Percentiles rank a stretch among this genome's conserved stretches.
phyloP scores from a whole-genome alignment of 2,797 vertebrate species.

The Chelidonichthys spinosus region DNA sequence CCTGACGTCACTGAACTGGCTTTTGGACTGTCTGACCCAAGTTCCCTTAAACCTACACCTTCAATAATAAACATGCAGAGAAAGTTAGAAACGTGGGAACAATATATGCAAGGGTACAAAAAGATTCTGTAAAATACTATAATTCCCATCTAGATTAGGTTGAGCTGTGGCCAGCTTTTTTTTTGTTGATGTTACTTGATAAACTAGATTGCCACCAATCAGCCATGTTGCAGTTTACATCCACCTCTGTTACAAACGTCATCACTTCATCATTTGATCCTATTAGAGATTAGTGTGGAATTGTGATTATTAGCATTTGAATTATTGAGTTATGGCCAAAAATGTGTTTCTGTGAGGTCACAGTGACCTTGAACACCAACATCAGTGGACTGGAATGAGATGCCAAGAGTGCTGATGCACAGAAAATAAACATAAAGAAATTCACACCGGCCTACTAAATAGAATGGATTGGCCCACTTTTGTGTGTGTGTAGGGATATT shows the following conservation, averaged over 20 bases:
- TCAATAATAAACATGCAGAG: constrained; percentile 5
- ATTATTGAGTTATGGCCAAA: background rate
- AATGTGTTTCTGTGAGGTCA: background rate
- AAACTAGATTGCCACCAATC: background rate
- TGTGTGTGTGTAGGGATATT: no score
- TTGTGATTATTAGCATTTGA: background rate
- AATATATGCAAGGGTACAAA: accelerated
- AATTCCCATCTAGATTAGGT: background rate
- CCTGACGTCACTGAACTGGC: constrained; percentile 61
- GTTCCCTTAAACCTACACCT: constrained; percentile 32
- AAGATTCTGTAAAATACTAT: background rate
- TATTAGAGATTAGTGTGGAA: background rate
- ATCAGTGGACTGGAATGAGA: no score
- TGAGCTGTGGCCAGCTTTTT: background rate
- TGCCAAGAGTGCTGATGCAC: no score
- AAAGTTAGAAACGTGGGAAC: constrained; percentile 2
- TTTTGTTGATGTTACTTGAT: background rate
- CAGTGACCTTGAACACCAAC: background rate
- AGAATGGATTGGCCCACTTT: no score
- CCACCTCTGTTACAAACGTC: background rate
- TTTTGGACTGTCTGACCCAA: constrained; percentile 24
- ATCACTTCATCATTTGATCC: background rate
- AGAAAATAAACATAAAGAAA: no score
- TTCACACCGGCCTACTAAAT: no score
- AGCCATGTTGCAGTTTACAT: background rate